Percentiles rank a stretch among this genome's conserved stretches.
These are phyloP conservation scores for Montipora efflorescens DNA, from an alignment of 64 coral and sea anemone species.

Conservation along the genomic window DNA sequence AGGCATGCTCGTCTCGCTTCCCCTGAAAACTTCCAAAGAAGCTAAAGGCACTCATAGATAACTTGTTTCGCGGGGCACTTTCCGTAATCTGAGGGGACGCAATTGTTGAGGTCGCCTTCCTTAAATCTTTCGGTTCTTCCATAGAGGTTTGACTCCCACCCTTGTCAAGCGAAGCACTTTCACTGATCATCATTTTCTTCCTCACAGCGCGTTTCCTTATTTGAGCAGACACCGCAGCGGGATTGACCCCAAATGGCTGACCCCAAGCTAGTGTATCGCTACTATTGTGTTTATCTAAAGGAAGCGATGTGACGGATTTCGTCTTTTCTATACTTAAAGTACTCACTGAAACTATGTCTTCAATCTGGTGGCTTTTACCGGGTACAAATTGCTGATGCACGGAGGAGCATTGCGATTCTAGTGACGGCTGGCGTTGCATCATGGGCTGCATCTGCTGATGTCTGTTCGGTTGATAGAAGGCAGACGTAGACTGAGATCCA, in stretches of 20 bases:
- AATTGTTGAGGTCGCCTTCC: neutral
- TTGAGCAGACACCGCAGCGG: constrained; percentile 9
- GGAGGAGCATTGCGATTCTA: constrained; percentile 37
- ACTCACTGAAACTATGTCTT: constrained; percentile 62
- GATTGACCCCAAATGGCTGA: neutral
- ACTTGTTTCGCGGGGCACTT: neutral
- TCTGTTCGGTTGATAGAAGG: constrained; percentile 71
- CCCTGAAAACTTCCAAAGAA: neutral
- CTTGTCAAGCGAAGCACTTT: neutral
- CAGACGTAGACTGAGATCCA: constrained; percentile 65
- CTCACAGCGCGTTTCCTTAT: constrained; percentile 9
- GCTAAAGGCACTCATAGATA: neutral
- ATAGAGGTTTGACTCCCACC: neutral
- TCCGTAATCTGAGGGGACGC: neutral
- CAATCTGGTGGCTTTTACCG: constrained; percentile 45
- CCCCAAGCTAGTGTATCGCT: neutral
- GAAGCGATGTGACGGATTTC: neutral
- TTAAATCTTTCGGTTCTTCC: neutral
- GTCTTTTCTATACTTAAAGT: neutral
- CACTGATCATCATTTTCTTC: neutral
- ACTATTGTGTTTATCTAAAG: constrained; percentile 20
- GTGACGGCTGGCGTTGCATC: constrained; percentile 29
- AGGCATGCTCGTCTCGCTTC: neutral
- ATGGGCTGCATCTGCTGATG: constrained; percentile 43
- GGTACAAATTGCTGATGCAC: constrained; percentile 52